These are phyloP conservation scores for Serrognathus titanus DNA, from an alignment of 2,888 invertebrate species.

Conservation along the genomic window DNA sequence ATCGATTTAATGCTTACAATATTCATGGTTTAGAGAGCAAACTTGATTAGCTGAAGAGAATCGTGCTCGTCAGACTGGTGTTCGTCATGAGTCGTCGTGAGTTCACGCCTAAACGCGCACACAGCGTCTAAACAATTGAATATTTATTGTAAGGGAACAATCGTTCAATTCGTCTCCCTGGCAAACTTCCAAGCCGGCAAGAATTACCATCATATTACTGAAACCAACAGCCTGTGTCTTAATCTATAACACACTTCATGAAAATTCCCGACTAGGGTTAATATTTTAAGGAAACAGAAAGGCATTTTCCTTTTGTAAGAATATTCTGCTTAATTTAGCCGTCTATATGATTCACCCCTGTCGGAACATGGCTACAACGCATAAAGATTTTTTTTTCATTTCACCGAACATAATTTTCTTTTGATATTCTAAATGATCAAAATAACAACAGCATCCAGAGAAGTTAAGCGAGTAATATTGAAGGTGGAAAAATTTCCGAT, in stretches of 20 bases:
- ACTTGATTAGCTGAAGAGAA: not conserved
- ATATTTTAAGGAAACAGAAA: slow-evolving; percentile 25
- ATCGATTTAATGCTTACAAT: not conserved
- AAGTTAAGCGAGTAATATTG: too few species aligned
- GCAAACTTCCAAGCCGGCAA: slow-evolving; percentile 14
- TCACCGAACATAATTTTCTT: too few species aligned
- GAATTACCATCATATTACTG: slow-evolving; percentile 39
- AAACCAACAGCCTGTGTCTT: slow-evolving; percentile 37
- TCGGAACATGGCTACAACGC: not conserved
- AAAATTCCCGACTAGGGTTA: slow-evolving; percentile 28
- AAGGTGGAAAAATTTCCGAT: too few species aligned
- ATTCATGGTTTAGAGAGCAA: slow-evolving; percentile 2
- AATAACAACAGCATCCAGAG: too few species aligned
- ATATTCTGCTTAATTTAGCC: slow-evolving; percentile 16
- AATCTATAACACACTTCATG: slow-evolving; percentile 35
- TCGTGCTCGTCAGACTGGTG: not conserved
- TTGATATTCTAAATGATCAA: too few species aligned
- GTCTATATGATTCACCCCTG: slow-evolving; percentile 8
- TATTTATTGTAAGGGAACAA: slow-evolving; percentile 16
- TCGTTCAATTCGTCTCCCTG: slow-evolving; percentile 6
- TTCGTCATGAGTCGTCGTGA: not conserved
- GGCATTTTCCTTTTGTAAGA: slow-evolving; percentile 2
- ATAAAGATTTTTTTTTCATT: too few species aligned
- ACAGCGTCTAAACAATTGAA: slow-evolving; percentile 20
- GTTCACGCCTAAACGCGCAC: slow-evolving; percentile 11